Base-by-base conservation (phyloP, 2,797 vertebrate genomes). In the Cuculus canorus region DNA sequence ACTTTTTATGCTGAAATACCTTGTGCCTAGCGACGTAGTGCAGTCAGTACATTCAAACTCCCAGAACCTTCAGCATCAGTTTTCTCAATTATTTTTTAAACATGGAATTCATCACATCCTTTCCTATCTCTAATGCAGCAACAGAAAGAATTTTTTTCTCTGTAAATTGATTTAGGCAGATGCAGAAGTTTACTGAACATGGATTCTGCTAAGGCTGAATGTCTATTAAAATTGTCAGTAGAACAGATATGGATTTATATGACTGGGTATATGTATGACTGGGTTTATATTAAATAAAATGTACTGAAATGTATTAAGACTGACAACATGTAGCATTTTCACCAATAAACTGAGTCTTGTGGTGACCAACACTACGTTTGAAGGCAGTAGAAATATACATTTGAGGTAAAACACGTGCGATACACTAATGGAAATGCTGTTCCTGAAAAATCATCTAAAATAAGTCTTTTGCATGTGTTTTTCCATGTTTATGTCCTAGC, bases 211-310 rank as follows among this genome's bases (percentile, higher is more conserved):
- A 87, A 65, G 72, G 84, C 35, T 88, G 65, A 81, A 59, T 33
- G 75, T 73, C 91, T 64, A 61, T 83, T 90, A 75, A 78, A 90
- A 91, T 21, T 83, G 64, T 53, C 37, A 50, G 30, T 72, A 41
- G 50, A 86, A 76, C 27, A 65, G 61, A 37, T 83, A 70, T 13
- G 48, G 78, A 70, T 66, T 94, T 94, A 92, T 86, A 63, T 48
- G 28, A 89, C 71, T 19, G 48, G 39, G 82, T 70, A n/a, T n/a
- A n/a, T n/a, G n/a, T 86, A 63, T 48, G 28, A 89, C 71, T 19
- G 48, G 39, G 82, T 70, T n/a, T n/a, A n/a, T n/a, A n/a, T n/a
- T n/a, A 96, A 94, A 91, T 75, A 96, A 85, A 93, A 68, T 66
- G 7, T 28, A 68, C 25, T 60, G 33, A 87, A 93, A 91, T 69